Percentiles rank a stretch among this genome's conserved stretches.
Conservation (phyloP, 1,140 invertebrate species). For the Lutraria rhynchaena region DNA sequence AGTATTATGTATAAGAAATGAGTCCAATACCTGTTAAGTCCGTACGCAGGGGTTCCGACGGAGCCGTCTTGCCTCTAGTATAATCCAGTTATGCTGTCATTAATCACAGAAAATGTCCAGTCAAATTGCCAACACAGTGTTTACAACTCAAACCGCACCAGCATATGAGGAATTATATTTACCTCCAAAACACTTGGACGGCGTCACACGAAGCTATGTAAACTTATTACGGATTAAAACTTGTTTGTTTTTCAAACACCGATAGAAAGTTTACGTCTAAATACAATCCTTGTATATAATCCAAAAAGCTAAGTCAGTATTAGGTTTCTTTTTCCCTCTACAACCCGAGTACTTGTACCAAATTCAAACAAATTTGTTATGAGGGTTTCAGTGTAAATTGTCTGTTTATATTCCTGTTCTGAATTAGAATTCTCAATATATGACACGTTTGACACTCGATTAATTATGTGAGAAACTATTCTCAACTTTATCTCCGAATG, state of each 20-base stretch:
- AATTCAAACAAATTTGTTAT: conserved; percentile 36
- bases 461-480: not conserved
- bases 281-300: conserved; percentile 9
- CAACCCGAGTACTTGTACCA: no score
- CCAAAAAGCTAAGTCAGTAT: conserved; percentile 53
- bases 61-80: no score
- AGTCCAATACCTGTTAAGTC: no score
- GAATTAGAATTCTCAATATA: conserved; percentile 12
- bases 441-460: conserved; percentile 29
- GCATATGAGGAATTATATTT: no score
- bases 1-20: no score
- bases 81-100: no score
- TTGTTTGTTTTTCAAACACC: conserved; percentile 47
- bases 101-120: not conserved
- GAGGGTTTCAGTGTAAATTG: not conserved
- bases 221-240: conserved; percentile 49
- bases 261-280: conserved; percentile 16
- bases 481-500: conserved; percentile 24
- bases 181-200: not conserved
- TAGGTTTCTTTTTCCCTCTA: conserved; percentile 26
- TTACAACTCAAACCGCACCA: not conserved
- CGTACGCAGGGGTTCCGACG: no score
- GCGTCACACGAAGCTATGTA: conserved; percentile 37
- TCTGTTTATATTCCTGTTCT: conserved; percentile 16
- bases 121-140: not conserved